Base-by-base conservation (phyloP, 2,888 invertebrate genomes). In the Pyrrhia umbra region DNA sequence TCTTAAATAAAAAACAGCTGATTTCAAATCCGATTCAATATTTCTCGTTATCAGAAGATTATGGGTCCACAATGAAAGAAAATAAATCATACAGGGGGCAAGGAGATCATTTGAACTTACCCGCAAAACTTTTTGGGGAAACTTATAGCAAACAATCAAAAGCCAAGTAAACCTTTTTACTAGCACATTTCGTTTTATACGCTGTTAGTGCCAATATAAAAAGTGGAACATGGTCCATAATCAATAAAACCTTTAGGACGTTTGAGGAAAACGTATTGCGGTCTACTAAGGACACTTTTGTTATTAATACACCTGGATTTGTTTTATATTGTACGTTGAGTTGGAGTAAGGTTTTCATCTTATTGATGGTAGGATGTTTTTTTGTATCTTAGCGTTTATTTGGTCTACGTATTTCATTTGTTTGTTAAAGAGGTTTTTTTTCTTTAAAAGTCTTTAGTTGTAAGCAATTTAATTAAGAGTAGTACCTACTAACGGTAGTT, bases 141-240 rank as follows among this genome's bases (percentile, higher is more conserved):
- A 86, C 79, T 81, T 89, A 89, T 88, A 82, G 86, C 88, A 88
- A 88, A 88, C 88, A 90, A 91, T 90, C 90, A 91, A 90, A 89
- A 87, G 86, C 82, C 86, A 85, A 86, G 86, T 80, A 89, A 90
- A 89, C 87, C 88, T 87, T 90, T 80, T 89, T 88, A 86, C 85
- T 83, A 83, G 81, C 85, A 88, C 88, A 87, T 86, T 87, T 80
- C 84, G 76, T 84, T 88, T 86, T 85, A 88, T 87, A 84, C 78
- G 85, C 85, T 85, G 87, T 88, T 82, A 87, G 85, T 82, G 77
- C 72, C 80, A 78, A 86, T 85, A 85, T 84, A 83, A 87, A 70
- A 88, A 85, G 81, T 85, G 84, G 86, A 83, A 80, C 84, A 82
- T 83, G 83, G 84, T 65, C 80, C 75, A 75, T 85, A 85, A 89